Base-by-base conservation (phyloP, 64 coral and sea anemone genomes). In the Pachyseris speciosa region DNA sequence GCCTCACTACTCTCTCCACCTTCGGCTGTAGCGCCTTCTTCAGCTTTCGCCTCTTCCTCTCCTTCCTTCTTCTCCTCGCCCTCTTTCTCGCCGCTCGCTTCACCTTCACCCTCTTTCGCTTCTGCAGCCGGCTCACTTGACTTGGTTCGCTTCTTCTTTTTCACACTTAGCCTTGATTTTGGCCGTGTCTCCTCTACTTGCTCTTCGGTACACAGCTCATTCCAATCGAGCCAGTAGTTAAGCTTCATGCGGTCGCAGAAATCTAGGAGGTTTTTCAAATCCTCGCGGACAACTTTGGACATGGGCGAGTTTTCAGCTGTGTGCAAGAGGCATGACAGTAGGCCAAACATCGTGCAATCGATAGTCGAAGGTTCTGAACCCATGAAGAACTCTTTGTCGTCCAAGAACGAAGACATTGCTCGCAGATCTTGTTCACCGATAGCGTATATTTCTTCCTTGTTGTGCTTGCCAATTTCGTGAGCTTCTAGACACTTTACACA, bases 321-420 rank as follows among this genome's bases (percentile, higher is more conserved):
- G 74, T 99, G 84, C 27, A 93, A 39, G 20, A 99, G 61, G 65
- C 89, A 93, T n/a, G 94, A 94, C 48, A 99, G 73, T 29, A 99
- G 83, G 47, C 97, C 97, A 93, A 99, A 99, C 84, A 95, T 85
- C n/a, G 90, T 95, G 47, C 94, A 95, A 60, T 99, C 97, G 97
- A 99, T 89, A 61, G 90, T 95, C 0, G 80, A 73, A 7, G 97
- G 97, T 3, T 99, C 80, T 1, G 71, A 85, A 25, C 93, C 97
- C 80, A 99, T 83, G 97, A 99, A 99, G 70, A 95, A 99, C 68
- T 95, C 89, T 32, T 99, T 99, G 41, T 99, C 87, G 0, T 84
- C 94, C 30, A 99, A 81, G 40, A 95, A 90, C 33, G 94, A 36
- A 33, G 90, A 89, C 27, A 93, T 53, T 31, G 97, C 87, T 44